Base-by-base conservation (phyloP, 2,797 vertebrate genomes). In the Pelochelys cantorii region DNA sequence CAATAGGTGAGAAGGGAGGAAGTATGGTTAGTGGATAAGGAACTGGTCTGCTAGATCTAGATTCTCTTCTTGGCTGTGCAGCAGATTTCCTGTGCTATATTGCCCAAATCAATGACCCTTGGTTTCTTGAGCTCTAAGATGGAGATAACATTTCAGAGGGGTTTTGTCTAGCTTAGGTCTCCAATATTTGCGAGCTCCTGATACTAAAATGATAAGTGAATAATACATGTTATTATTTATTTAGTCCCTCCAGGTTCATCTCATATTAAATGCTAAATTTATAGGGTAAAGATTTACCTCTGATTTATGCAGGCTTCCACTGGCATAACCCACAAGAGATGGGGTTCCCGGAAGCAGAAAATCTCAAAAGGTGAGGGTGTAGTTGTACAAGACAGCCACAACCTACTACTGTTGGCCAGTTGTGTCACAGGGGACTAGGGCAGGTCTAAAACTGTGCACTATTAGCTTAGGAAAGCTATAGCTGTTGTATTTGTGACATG, bases 271-370 rank as follows among this genome's bases (percentile, higher is more conserved):
- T 12, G 54, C 17, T 81, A 54, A 87, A 81, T 27, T 3, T 11
- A 54, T 11, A 87, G 56, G 52, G 95, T 84, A 83, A 56, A 55
- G 13, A 27, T 52, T 52, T 5, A 80, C 4, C 37, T 78, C 4
- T 60, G 74, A 60, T 79, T 89, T 25, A 79, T 11, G 3, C 52
- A 79, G 54, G 11, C 31, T 82, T 91, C 42, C 77, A 89, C 71
- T 71, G 77, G 75, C 18, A 75, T 7, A 90, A 89, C 79, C 1
- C 17, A 62, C 9, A 90, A 53, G 17, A 88, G 84, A 68, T 71
- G 5, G n/a, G 18, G n/a, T 11, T 68, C 17, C 18, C 3, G 9
- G 3, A 1, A 6, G 48, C 86, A 77, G 14, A 0, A 0, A 27
- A n/a, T 48, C 29, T 62, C 2, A 53, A 23, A 48, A 90, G 57